Evolutionary conservation across 2,888 invertebrate genomes (phyloP).

Genomic region (Noctua pronuba): DNA sequence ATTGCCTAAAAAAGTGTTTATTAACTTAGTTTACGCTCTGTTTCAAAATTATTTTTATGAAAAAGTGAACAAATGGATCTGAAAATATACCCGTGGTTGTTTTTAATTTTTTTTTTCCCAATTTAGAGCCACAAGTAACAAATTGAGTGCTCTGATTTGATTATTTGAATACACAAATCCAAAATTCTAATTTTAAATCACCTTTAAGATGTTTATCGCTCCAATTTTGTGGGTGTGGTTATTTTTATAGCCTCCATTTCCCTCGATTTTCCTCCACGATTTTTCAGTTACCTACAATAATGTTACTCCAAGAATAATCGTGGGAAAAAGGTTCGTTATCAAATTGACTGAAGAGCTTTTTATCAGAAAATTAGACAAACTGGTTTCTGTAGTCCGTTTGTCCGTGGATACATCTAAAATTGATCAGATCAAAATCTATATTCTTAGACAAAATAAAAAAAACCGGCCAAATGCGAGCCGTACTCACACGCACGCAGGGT

Average conservation of each 20-base stretch:
- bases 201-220: neutral
- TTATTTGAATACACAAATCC: neutral
- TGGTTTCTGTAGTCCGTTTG: neutral
- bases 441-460: neutral
- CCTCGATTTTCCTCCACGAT: neutral
- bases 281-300: neutral
- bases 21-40: neutral
- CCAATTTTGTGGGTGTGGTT: neutral
- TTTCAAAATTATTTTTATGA: neutral
- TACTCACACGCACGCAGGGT: too few species aligned
- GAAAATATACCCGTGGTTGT: neutral
- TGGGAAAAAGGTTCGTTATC: neutral
- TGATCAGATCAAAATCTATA: neutral
- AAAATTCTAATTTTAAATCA: neutral
- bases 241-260: neutral
- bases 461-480: too few species aligned
- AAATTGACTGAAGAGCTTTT: neutral
- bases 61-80: neutral
- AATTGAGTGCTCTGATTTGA: neutral
- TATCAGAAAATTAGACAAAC: neutral
- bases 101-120: too few species aligned
- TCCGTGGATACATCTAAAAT: neutral
- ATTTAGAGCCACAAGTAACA: neutral
- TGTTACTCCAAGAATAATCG: neutral
- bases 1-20: neutral